Base-by-base conservation (phyloP, 2,797 vertebrate genomes). In the Rhodeus uyekii region DNA sequence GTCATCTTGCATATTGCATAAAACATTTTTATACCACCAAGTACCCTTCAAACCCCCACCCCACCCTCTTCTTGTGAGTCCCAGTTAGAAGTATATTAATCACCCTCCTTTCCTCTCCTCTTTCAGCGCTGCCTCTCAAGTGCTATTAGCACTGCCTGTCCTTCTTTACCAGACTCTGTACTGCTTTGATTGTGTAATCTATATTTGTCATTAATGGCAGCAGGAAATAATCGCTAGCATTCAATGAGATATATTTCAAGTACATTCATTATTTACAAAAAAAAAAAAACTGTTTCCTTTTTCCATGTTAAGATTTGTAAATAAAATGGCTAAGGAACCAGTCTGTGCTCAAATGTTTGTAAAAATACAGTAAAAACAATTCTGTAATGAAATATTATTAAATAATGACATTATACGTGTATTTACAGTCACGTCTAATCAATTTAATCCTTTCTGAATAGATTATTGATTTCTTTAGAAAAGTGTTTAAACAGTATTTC, bases 41-140 rank as follows among this genome's bases (percentile, higher is more conserved):
- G n/a, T 10, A 5, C 1, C 27, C 22, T 77, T n/a, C n/a, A n/a
- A n/a, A 81, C 86, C 73, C 73, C 72, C 16, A 38, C 36, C 61
- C 86, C 61, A 76, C 83, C 0, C 80, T 87, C 36, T 71, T 55
- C 78, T 29, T 85, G 12, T 4, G 86, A 89, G 64, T 77, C 85
- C 61, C 81, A 61, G n/a, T 36, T 86, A 90, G 44, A 84, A 80
- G 7, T 18, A 32, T 81, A 91, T 91, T 86, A 87, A 91, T 92
- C 88, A 93, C 24, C 53, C 16, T 42, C 19, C 46, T 72, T 22
- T 34, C 50, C 53, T 44, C 22, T 76, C 65, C 61, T 74, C 73
- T 27, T 76, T 78, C 81, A 75, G 64, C 75, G 53, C 39, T 55
- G 27, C 78, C 80, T 76, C 55, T 44, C 77, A 79, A 71, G 83